Base-by-base conservation (phyloP, 1,140 invertebrate species). In the Centruroides sculpturatus region DNA sequence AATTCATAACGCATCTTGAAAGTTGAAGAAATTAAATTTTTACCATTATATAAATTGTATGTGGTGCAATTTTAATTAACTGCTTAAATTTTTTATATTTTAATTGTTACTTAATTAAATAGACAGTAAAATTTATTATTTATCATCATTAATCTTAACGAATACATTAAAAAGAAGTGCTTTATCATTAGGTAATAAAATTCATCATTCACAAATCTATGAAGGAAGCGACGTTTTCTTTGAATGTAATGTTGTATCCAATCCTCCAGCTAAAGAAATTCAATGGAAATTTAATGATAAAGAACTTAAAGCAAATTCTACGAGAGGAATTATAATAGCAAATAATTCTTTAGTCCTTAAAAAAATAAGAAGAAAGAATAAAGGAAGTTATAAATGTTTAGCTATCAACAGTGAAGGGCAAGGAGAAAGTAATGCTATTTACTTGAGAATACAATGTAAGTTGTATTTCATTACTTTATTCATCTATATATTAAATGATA, bases 361-460 rank as follows among this genome's bases (percentile, higher is more conserved):
- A 63, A 65, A 68, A 47, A 71, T 75, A 0, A 62, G 64, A 13
- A 56, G 71, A n/a, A 59, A 64, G 3, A 65, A 69, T 10, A 56
- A 69, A 13, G 73, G 73, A 3, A 56, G 66, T 6, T 94, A 93
- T 74, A 89, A 88, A 0, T 95, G 91, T 71, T 85, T 85, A 3
- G 89, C 89, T 0, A 85, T 83, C 72, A 95, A 94, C 71, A 83
- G 82, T 0, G 89, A 93, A 73, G 91, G 91, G 1, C 86, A 91
- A 67, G 88, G 89, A 5, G 85, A 88, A 65, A 92, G 89, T 73
- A 80, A 82, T 54, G 79, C 85, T 1, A 88, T 93, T 70, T 80
- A 83, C 61, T 77, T 95, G 55, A 85, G 92, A 73, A 88, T 95
- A 55, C 82, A 91, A 76, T 92, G 87, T 89, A 64, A 66, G 65